Evolutionary conservation across 2,113 vertebrate species (phyloP).

Genomic region (Crotalus tigris): DNA sequence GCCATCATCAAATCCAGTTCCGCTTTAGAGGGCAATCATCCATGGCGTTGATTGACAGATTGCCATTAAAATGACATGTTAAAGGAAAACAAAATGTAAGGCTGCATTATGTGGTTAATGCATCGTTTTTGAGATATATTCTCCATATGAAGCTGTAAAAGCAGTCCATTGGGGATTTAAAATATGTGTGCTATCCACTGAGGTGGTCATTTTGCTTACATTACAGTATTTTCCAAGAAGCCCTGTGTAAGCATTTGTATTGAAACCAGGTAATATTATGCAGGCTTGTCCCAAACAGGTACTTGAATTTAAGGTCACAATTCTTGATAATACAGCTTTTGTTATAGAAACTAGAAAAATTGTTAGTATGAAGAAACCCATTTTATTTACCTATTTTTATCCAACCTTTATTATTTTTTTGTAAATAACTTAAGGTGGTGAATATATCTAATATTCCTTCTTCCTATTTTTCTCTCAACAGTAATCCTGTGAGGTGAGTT

Average conservation of each 20-base stretch:
- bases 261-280: neutral
- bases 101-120: neutral
- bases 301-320: neutral
- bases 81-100: neutral
- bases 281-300: neutral
- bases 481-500: neutral
- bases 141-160: neutral
- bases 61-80: neutral
- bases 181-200: neutral
- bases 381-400: neutral
- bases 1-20: neutral
- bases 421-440: neutral
- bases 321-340: neutral
- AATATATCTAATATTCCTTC: neutral
- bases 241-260: neutral
- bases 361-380: neutral
- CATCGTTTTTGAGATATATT: slow-evolving; percentile 15
- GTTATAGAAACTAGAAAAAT: neutral
- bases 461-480: neutral
- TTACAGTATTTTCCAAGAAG: neutral
- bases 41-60: neutral
- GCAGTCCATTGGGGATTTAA: neutral
- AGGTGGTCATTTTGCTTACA: neutral
- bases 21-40: neutral
- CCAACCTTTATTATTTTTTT: neutral